A percentile compares a stretch with the other conserved stretches of the same genome.
phyloP scores from a whole-genome alignment of 2,888 invertebrate genomes.

The Agrochola circellaris region DNA sequence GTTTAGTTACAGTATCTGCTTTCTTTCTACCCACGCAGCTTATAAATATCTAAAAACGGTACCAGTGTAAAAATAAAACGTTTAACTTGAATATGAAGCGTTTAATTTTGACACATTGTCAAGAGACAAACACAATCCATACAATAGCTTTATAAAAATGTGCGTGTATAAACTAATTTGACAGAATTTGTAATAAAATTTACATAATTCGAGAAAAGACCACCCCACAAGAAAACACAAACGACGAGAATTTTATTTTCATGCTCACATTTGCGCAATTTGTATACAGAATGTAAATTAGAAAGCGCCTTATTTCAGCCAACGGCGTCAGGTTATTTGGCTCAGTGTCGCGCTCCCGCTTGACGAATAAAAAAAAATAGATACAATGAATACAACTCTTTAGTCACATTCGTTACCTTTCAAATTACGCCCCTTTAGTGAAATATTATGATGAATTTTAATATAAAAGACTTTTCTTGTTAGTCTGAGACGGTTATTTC shows the following conservation, averaged over 20 bases:
- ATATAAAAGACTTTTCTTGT: conserved; percentile 68
- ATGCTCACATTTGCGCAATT: conserved; percentile 89
- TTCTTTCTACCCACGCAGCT: neutral
- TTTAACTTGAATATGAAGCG: conserved; percentile 37
- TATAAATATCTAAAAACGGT: conserved; percentile 9
- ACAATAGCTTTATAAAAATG: conserved; percentile 78
- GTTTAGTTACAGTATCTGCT: neutral
- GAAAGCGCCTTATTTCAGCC: conserved; percentile 87
- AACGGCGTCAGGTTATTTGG: conserved; percentile 87
- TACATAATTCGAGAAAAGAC: conserved; percentile 87
- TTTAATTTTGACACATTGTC: conserved; percentile 60
- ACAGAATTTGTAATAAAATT: conserved; percentile 86
- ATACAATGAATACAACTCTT: conserved; percentile 79
- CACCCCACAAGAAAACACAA: conserved; percentile 86
- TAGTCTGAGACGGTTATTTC: conserved; percentile 59
- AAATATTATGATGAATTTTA: conserved; percentile 75
- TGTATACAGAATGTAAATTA: conserved; percentile 90
- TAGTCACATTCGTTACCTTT: conserved; percentile 78
- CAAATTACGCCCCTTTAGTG: conserved; percentile 76
- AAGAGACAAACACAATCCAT: conserved; percentile 68
- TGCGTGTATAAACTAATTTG: conserved; percentile 85
- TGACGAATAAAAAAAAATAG: conserved; percentile 80
- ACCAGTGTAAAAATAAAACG: conserved; percentile 27
- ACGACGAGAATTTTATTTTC: conserved; percentile 88
- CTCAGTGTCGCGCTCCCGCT: conserved; percentile 82